Evolutionary conservation across 2,888 invertebrate genomes (phyloP), one percentile per base, ranked within the genome.

Genomic region (Blastobasis adustella): DNA sequence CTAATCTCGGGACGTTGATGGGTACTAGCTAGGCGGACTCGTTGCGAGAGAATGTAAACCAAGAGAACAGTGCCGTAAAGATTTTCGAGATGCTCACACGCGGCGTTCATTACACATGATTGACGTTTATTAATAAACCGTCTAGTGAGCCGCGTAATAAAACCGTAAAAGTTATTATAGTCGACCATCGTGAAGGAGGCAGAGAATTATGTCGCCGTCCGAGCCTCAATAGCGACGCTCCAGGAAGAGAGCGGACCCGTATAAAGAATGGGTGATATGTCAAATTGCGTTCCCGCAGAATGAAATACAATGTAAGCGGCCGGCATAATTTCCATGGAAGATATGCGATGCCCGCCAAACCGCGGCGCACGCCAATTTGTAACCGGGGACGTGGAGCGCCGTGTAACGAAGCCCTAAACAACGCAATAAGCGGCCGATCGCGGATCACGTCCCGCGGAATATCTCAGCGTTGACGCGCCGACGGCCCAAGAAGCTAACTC

Each of bases 331-430:
- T 71, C 61, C 63, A 59, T 56, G 57, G 65, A 58, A 67, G 68
- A 71, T 73, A 73, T 72, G 80, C 67, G 66, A 69, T 69, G 66
- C 62, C 68, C 67, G 66, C 71, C 67, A 70, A 72, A 71, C 68
- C 73, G 71, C 72, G 65, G 60, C 61, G 67, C 62, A 69, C 75
- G 82, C 80, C 86, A 87, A 87, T 87, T 87, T 86, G 87, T 87
- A 82, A 78, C 74, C 73, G 71, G 65, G 75, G 81, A 82, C 85
- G 82, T 84, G 81, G 82, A 81, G 76, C 70, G 76, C 73, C 69
- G 70, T 75, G 79, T 85, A 87, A 87, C 86, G 85, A 87, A 84
- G 81, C 69, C 69, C 86, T 85, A 86, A 85, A 83, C 84, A 82
- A 85, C 79, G 77, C 77, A 69, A 74, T 74, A 73, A 70, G 69